Evolutionary conservation across 1,140 invertebrate genomes (phyloP), one percentile per base, ranked within the genome.

Genomic region (Thalassaphorura encarpata): DNA sequence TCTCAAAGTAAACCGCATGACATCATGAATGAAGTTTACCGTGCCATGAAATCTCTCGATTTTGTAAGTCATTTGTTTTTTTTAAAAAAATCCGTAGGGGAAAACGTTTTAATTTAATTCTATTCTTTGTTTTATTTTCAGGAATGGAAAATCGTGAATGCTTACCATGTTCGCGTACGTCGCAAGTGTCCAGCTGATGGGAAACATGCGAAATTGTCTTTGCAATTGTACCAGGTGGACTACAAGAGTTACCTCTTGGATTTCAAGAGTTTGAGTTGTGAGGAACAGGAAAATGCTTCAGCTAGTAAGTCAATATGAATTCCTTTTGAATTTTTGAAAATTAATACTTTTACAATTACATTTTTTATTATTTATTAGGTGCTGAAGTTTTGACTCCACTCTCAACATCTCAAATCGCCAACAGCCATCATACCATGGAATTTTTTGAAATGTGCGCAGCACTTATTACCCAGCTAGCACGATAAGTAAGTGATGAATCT

Each of bases 391-490:
- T 60, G 39, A 29, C 60, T 56, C 48, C 61, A 4, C 11, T n/a
- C n/a, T n/a, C n/a, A n/a, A n/a, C n/a, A n/a, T n/a, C n/a, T n/a
- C n/a, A n/a, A n/a, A n/a, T n/a, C n/a, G 52, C 60, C 39, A 63
- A 63, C 6, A 76, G 83, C 24, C 93, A 98, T 69, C 92, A 97
- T 71, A 97, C 94, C 3, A 96, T 99, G 88, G 95, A 99, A 77
- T 99, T 99, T 75, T 99, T 99, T 73, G 96, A 99, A 77, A 97
- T 99, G 92, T 99, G 96, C 73, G 93, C 96, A 23, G 88, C 90
- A 26, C 77, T 99, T 16, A 99, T 99, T 66, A 95, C 94, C 47
- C 93, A 98, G 67, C 76, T 99, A 47, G 95, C 96, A 27, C 85
- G 94, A 74, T 98, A 58, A 70, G 23, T 16, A 46, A 8, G 8